Evolutionary conservation across 2,888 invertebrate genomes (phyloP).

Genomic region (Drosophila fungiperda): DNA sequence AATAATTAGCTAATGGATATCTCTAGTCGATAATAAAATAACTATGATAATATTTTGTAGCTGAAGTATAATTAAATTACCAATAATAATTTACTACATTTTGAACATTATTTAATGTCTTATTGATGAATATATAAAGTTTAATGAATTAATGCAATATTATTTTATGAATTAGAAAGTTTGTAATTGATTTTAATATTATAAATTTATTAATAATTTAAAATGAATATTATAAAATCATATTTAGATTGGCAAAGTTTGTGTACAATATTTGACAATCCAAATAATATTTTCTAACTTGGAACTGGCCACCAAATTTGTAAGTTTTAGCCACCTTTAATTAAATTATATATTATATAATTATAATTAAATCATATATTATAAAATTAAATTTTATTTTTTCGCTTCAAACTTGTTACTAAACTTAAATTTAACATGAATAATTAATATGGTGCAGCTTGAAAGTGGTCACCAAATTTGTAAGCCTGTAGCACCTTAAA

Average conservation of each 20-base stretch:
- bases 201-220: too few relatives aligned
- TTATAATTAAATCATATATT: neutral
- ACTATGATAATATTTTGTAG: neutral
- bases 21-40: neutral
- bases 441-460: neutral
- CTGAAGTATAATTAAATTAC: neutral
- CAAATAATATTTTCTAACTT: too few relatives aligned
- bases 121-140: neutral
- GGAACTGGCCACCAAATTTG: too few relatives aligned
- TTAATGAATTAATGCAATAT: fast-evolving
- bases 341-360: too few relatives aligned
- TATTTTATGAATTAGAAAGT: neutral
- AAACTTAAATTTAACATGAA: neutral
- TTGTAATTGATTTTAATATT: neutral
- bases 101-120: neutral
- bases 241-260: too few relatives aligned
- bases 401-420: neutral
- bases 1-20: too few relatives aligned
- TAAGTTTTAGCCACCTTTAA: too few relatives aligned
- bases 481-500: conserved; percentile 23
- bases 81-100: neutral
- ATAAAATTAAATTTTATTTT: neutral
- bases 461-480: conserved; percentile 2
- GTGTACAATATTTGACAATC: too few relatives aligned
- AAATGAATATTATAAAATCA: too few relatives aligned